A percentile compares a stretch with the other conserved stretches of the same genome.
Evolutionary conservation across 2,797 vertebrate species (phyloP).

Genomic region (Manis pentadactyla): DNA sequence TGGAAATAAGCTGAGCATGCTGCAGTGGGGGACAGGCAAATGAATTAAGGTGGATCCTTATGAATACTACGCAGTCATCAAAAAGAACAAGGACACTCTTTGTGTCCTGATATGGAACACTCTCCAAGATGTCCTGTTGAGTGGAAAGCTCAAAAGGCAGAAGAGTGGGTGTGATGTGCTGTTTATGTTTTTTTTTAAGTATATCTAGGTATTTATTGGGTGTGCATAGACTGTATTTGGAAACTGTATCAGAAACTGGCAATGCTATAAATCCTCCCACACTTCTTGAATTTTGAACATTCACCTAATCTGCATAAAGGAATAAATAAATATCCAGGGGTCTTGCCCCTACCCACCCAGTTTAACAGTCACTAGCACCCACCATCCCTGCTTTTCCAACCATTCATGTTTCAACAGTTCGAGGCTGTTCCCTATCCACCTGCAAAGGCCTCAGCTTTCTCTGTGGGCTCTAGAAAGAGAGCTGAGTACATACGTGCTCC

Average conservation of each 20-base stretch:
- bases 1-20: neutral
- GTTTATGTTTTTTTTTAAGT: neutral
- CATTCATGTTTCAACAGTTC: neutral
- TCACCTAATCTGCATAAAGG: neutral
- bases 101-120: neutral
- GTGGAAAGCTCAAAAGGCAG: neutral
- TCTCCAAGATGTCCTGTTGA: neutral
- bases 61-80: neutral
- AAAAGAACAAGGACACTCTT: neutral
- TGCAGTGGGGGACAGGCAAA: neutral
- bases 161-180: neutral
- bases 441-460: neutral
- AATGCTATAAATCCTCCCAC: neutral
- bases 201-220: neutral
- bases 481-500: neutral
- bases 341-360: neutral
- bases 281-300: neutral
- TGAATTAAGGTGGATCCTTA: neutral
- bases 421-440: neutral
- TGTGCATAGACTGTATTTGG: neutral
- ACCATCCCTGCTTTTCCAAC: neutral
- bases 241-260: neutral
- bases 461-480: neutral
- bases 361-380: neutral
- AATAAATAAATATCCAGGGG: neutral